Conservation (phyloP, 2,113 vertebrate genomes). For the Limnothrissa miodon region DNA sequence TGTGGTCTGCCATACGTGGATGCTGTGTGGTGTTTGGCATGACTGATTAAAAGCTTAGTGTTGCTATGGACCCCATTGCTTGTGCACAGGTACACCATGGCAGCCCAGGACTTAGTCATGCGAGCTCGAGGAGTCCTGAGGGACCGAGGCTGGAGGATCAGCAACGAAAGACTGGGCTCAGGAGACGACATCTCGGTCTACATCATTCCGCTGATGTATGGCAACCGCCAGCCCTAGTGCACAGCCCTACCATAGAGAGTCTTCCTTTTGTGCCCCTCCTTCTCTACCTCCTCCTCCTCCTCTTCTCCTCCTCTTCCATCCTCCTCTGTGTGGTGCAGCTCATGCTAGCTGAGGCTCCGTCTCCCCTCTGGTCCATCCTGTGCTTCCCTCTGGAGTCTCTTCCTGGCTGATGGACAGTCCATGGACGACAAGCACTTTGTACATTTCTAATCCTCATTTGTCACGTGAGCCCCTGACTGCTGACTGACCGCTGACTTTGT, state of each 20-base stretch:
- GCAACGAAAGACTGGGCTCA: constrained; percentile 89
- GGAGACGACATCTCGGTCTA: constrained; percentile 97
- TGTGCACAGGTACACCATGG: constrained; percentile 87
- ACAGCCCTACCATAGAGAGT: not conserved
- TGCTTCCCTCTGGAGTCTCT: constrained; percentile 15
- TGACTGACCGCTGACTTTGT: constrained; percentile 9
- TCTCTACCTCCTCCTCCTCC: not conserved
- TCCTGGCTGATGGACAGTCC: constrained; percentile 19
- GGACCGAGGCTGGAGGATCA: constrained; percentile 95
- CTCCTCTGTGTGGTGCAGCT: not conserved
- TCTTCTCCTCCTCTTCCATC: not conserved
- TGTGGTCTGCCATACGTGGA: not conserved
- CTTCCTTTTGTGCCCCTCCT: not conserved
- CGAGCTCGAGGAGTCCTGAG: constrained; percentile 89
- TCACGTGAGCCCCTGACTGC: constrained; percentile 10
- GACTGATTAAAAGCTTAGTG: not conserved
- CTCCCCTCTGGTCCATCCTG: not conserved
- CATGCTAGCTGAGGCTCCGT: not conserved
- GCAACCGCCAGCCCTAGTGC: constrained; percentile 78
- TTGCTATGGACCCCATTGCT: not conserved
- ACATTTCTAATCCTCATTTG: not conserved
- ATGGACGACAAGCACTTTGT: constrained; percentile 21
- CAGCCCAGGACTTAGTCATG: constrained; percentile 95
- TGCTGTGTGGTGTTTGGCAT: not conserved
- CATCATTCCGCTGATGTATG: constrained; percentile 89